A percentile compares a stretch with the other conserved stretches of the same genome.
Conservation (phyloP, 1,140 invertebrate genomes). For the Drosophila biarmipes region DNA sequence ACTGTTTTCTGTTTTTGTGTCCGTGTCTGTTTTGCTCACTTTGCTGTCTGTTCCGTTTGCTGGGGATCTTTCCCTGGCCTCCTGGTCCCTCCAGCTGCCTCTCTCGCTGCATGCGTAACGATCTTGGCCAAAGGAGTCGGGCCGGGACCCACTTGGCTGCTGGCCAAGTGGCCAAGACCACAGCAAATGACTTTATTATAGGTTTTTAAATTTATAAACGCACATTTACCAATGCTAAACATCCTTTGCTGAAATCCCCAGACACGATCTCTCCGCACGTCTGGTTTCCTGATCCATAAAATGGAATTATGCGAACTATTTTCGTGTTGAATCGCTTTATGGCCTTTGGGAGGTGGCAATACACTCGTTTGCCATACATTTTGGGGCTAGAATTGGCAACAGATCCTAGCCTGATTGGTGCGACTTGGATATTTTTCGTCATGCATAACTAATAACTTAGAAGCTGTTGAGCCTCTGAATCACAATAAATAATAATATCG, state of each 20-base stretch:
- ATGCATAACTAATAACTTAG: not conserved
- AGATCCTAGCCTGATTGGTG: conserved; percentile 20
- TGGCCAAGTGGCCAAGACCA: conserved; percentile 52
- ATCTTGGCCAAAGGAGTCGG: conserved; percentile 35
- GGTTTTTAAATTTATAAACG: conserved; percentile 81
- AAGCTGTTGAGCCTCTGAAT: too few relatives aligned
- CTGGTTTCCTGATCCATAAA: conserved; percentile 15
- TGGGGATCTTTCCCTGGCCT: not conserved
- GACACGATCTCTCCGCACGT: conserved; percentile 39
- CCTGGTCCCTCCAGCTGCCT: not conserved
- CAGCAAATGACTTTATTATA: conserved; percentile 78
- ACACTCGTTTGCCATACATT: conserved; percentile 10
- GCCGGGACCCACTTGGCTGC: conserved; percentile 5
- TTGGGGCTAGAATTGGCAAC: not conserved
- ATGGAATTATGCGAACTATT: conserved; percentile 43
- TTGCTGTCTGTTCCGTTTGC: conserved; percentile 35
- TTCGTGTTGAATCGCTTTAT: conserved; percentile 39
- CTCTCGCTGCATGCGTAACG: conserved; percentile 54
- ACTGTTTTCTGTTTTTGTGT: conserved; percentile 15
- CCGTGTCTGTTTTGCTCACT: conserved; percentile 43
- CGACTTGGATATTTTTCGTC: conserved; percentile 2
- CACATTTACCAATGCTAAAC: conserved; percentile 76
- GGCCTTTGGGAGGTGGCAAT: conserved; percentile 25
- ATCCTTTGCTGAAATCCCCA: conserved; percentile 61
- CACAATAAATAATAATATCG: too few relatives aligned